Conservation (phyloP, 2,888 invertebrate species). For the Thumatha senex region DNA sequence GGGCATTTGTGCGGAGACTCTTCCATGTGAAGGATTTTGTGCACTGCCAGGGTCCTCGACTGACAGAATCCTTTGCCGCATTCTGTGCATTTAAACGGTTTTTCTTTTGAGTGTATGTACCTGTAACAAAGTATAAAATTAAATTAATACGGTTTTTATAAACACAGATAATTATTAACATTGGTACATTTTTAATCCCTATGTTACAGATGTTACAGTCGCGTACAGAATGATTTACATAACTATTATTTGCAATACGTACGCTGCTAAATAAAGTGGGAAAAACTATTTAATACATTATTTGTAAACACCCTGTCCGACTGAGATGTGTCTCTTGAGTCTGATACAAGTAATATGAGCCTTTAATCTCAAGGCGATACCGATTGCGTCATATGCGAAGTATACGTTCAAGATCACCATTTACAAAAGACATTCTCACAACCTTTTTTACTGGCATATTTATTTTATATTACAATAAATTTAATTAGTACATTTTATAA, state of each 20-base stretch:
- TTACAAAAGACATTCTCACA: constrained; percentile 55
- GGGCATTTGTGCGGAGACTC: constrained; percentile 96
- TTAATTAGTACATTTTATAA: constrained; percentile 65
- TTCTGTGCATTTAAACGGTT: constrained; percentile 97
- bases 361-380: constrained; percentile 74
- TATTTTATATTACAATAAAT: constrained; percentile 48
- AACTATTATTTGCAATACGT: too few relatives aligned
- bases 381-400: constrained; percentile 62
- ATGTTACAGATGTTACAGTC: too few relatives aligned
- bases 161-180: too few relatives aligned
- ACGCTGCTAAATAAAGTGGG: not conserved
- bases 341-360: constrained; percentile 79
- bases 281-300: not conserved
- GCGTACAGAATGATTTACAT: too few relatives aligned
- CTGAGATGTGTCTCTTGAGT: constrained; percentile 77
- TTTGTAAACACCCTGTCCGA: constrained; percentile 8
- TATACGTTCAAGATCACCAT: constrained; percentile 54
- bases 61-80: constrained; percentile 99
- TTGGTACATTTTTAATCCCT: too few relatives aligned
- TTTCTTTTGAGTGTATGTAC: constrained; percentile 98
- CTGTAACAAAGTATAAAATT: constrained; percentile 83
- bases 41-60: constrained; percentile 96
- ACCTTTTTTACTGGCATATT: constrained; percentile 45
- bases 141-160: constrained; percentile 36
- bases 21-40: constrained; percentile 96